Evolutionary conservation across 2,113 vertebrate genomes (phyloP), one percentile per base, ranked within the genome.

Genomic region (Leptosomus discolor): DNA sequence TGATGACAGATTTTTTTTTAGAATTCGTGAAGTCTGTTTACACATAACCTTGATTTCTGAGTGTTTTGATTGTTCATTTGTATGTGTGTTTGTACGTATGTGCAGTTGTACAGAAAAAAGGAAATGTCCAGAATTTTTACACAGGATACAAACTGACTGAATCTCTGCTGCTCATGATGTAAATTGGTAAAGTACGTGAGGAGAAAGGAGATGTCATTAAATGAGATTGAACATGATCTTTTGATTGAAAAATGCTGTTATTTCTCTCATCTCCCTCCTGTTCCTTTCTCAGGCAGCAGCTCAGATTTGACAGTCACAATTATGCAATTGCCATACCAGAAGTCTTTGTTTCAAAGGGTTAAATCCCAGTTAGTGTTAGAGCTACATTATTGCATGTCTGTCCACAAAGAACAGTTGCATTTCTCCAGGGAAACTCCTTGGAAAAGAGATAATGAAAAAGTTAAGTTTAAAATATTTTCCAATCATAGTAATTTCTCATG

Each of bases 391-490:
- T 76, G 37, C 56, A 79, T 2, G 11, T 82, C 63, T 90, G 43
- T 81, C 24, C 60, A 67, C 18, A 60, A 39, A 79, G n/a, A 95
- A 64, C 85, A 18, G 26, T 26, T 93, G 58, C n/a, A 27, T 74
- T 92, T 94, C 80, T 88, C 94, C 32, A 90, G 58, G 90, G 92
- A 96, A 96, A 88, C 78, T 74, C 51, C 75, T 60, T 97, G 91
- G 63, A 95, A 94, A 92, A 92, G 82, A 96, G 96, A 96, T 92
- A 97, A 85, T 91, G 77, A 87, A 97, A 96, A 95, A 95, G 61
- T 96, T 95, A 93, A 90, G 51, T 96, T 95, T 93, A 95, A 97
- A 96, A 89, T 93, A 90, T 54, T 94, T 97, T 95, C 92, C 64
- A 97, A 65, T 87, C 65, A 51, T 37, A 84, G 50, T 92, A 57